Base-by-base conservation (phyloP, 2,888 invertebrate genomes). In the Baccha elongata region DNA sequence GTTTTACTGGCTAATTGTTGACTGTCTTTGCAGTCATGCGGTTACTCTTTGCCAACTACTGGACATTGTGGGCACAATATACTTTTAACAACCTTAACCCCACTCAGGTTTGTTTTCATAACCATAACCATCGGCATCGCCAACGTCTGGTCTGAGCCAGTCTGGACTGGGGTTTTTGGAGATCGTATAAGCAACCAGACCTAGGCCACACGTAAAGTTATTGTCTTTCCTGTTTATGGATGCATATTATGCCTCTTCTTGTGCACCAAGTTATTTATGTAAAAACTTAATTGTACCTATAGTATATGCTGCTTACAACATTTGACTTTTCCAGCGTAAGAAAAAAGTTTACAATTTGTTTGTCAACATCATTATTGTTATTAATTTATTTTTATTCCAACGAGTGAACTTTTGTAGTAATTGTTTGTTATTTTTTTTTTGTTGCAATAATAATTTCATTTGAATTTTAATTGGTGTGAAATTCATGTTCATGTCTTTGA, bases 71-170 rank as follows among this genome's bases (percentile, higher is more conserved):
- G 50, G 32, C 32, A 48, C 60, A 76, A 78, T 29, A 42, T 44
- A 68, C 72, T 73, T 53, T 72, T 19, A 67, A 58, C 72, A 78
- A 78, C 72, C 78, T 83, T 78, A 67, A 83, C 83, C 78, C 83
- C 83, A 83, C 83, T 83, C 42, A 68, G 44, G 68, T 50, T 67
- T 32, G 52, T 26, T 62, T 67, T 75, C 64, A 60, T 60, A 60
- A 60, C 11, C 26, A 29, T 52, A 46, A 11, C 23, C 32, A 15
- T 23, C 8, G 46, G 11, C 29, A 8, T 32, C 29, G 29, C 29
- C 29, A 32, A 4, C 52, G 37, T 17, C 44, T n/a, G 37, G 8
- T 19, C 23, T 23, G 23, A 40, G 40, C 37, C 23, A 44, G 44
- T 44, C 17, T 44, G 44, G 44, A 19, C 44, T 44, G 58, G 46